A percentile compares a stretch with the other conserved stretches of the same genome.
Conservation (phyloP, 2,888 invertebrate genomes). For the Xestia rhomboidea region DNA sequence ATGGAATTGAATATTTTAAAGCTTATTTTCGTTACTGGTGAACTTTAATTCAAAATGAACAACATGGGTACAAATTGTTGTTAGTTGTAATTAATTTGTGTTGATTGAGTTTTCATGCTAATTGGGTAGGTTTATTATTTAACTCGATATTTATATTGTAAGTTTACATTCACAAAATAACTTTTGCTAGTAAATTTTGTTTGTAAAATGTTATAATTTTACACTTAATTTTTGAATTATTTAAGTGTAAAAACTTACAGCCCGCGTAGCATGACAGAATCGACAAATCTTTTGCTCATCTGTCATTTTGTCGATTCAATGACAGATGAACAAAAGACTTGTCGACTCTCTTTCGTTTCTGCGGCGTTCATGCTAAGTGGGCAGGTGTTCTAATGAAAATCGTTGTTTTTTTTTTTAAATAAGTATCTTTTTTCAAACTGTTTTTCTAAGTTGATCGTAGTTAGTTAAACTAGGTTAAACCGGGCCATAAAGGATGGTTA, state of each 20-base stretch:
- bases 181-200: neutral
- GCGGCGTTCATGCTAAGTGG: no score
- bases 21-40: slow-evolving; percentile 16
- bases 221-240: neutral
- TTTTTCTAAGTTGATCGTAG: neutral
- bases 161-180: neutral
- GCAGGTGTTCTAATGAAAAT: no score
- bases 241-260: neutral
- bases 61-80: slow-evolving; percentile 21
- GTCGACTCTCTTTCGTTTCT: no score
- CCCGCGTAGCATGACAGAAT: no score
- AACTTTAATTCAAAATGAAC: slow-evolving; percentile 31
- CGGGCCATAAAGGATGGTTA: neutral
- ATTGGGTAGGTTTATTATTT: neutral
- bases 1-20: slow-evolving; percentile 58
- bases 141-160: neutral
- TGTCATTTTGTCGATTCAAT: no score
- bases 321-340: no score
- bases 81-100: slow-evolving; percentile 7
- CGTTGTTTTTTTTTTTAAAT: neutral
- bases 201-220: neutral
- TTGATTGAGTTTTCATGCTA: slow-evolving; percentile 42
- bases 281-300: no score
- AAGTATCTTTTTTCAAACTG: no score
- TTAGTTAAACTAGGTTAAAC: neutral